Conservation (phyloP, 2,888 invertebrate species). For the Drosophila sordidapex region DNA sequence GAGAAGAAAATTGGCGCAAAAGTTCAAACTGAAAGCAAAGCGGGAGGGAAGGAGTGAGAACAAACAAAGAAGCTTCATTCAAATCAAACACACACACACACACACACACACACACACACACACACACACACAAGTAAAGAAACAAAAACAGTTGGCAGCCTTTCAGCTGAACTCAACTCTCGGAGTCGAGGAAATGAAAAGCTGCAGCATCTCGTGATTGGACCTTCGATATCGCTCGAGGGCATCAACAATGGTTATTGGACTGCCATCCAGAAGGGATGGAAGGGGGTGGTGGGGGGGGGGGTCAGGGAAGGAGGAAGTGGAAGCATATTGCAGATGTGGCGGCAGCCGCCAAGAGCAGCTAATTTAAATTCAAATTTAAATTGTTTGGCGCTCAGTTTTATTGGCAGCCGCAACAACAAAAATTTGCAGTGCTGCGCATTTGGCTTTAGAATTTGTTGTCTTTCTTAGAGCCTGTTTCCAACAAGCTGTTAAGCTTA, state of each 20-base stretch:
- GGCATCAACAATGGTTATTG: slow-evolving; percentile 62
- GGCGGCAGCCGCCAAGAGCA: slow-evolving; percentile 52
- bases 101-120: background rate
- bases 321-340: slow-evolving; percentile 51
- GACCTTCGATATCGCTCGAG: slow-evolving; percentile 67
- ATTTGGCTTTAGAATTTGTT: slow-evolving; percentile 3
- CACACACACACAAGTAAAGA: background rate
- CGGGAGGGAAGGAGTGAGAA: background rate
- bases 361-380: slow-evolving; percentile 80
- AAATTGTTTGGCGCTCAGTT: slow-evolving; percentile 69
- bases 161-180: slow-evolving; percentile 39
- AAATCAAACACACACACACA: slow-evolving; percentile 15
- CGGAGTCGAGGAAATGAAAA: slow-evolving; percentile 38
- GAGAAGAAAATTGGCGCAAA: slow-evolving; percentile 26
- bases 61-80: slow-evolving; percentile 56
- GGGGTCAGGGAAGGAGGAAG: background rate
- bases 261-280: background rate
- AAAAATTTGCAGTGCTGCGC: slow-evolving; percentile 27
- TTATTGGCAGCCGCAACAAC: slow-evolving; percentile 56
- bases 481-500: background rate
- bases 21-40: slow-evolving; percentile 12
- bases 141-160: slow-evolving; percentile 45
- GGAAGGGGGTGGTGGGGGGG: background rate
- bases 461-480: slow-evolving; percentile 4
- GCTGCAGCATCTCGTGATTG: slow-evolving; percentile 59